Base-by-base conservation (phyloP, 2,113 vertebrate species). In the Saimiri boliviensis region DNA sequence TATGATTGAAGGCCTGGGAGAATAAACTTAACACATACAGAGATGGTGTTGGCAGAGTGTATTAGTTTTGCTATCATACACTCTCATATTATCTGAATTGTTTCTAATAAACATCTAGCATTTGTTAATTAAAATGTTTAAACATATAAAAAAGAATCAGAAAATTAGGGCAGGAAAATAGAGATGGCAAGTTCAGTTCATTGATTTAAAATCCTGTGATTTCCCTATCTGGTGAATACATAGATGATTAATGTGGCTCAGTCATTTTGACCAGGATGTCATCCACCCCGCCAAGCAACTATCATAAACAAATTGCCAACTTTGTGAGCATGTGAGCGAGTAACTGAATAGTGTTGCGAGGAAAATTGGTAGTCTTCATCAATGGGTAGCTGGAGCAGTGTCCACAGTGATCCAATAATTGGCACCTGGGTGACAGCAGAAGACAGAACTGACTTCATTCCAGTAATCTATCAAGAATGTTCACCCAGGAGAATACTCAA, bases 291-390 rank as follows among this genome's bases (percentile, higher is more conserved):
- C 47, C 83, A 70, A 76, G 47, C 60, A 76, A 40, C 32, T 25
- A 30, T 42, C 80, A 25, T 54, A 68, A 89, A n/a, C 80, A 85
- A 82, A 93, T 45, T 87, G 76, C 93, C 56, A 87, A 85, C 86
- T 76, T 37, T 63, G 60, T 63, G 60, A 86, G 81, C 52, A 25
- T 76, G 32, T 42, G 80, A 89, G 60, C 49, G 81, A 82, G 93
- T 87, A 87, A 94, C 30, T 96, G 85, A 68, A 42, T 30, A 25
- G 76, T 9, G 32, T 7, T 52, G 37, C 81, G 56, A 80, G 58
- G 89, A n/a, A 86, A 92, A 73, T 73, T 91, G 94, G 73, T 88
- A 60, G 56, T 32, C 32, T 3, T 35, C 76, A 30, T 32, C 3
- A 89, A 92, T 60, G 87, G 86, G 70, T 37, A 23, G 60, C 86